Percentiles rank a stretch among this genome's conserved stretches.
These are phyloP conservation scores for Chelmon rostratus DNA, from an alignment of 2,797 vertebrate genomes.

Conservation along the genomic window DNA sequence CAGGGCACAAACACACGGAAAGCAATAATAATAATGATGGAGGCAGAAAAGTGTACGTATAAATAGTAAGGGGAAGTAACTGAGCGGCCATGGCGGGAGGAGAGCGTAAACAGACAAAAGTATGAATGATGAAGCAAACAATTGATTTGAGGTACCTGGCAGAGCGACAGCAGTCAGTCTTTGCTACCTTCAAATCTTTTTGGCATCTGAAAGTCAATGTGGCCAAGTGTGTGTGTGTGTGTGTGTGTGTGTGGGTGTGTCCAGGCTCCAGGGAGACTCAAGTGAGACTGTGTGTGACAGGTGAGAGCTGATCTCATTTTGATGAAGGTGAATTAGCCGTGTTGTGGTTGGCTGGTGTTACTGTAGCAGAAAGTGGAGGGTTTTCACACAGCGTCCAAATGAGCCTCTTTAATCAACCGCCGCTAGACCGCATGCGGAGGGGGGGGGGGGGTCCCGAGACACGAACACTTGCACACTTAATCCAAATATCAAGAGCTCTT, in stretches of 20 bases:
- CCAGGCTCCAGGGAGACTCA: slow-evolving; percentile 26
- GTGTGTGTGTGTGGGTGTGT: slow-evolving; percentile 11
- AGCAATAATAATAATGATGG: slow-evolving; percentile 86
- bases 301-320: slow-evolving; percentile 77
- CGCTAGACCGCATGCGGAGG: slow-evolving; percentile 52
- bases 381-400: slow-evolving; percentile 72
- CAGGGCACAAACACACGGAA: slow-evolving; percentile 78
- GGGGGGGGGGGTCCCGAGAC: slow-evolving; percentile 10
- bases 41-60: slow-evolving; percentile 75
- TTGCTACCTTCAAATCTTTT: slow-evolving; percentile 66
- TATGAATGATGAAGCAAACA: slow-evolving; percentile 78
- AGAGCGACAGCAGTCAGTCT: slow-evolving; percentile 72
- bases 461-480: slow-evolving; percentile 36
- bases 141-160: slow-evolving; percentile 80
- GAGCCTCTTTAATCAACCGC: slow-evolving; percentile 80
- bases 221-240: slow-evolving; percentile 5
- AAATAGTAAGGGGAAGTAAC: slow-evolving; percentile 83
- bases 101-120: slow-evolving; percentile 83
- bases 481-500: slow-evolving; percentile 59
- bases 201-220: slow-evolving; percentile 34
- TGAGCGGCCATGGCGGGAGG: slow-evolving; percentile 68
- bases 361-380: slow-evolving; percentile 39
- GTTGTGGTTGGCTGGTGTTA: slow-evolving; percentile 74
- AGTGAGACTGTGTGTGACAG: slow-evolving; percentile 64
- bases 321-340: slow-evolving; percentile 75